Evolutionary conservation across 2,113 vertebrate species (phyloP).

Genomic region (Gavialis gangeticus): DNA sequence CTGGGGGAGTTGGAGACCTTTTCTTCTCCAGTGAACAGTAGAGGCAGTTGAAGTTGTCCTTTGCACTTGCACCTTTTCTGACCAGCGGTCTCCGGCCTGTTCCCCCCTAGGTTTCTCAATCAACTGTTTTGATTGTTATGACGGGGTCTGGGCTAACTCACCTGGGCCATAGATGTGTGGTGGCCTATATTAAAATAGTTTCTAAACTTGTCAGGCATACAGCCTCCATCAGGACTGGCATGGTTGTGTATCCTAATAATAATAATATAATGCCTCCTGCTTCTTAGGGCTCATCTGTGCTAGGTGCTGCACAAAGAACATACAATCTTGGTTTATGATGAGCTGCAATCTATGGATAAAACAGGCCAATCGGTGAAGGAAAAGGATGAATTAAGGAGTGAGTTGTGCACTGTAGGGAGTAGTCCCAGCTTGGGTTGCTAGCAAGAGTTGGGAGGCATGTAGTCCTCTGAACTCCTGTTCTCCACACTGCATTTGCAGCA

Average conservation of each 20-base stretch:
- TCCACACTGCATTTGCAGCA: not conserved
- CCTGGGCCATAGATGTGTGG: no score
- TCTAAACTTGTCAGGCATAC: no score
- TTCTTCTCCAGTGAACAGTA: not conserved
- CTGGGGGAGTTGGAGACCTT: not conserved
- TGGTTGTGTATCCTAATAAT: not conserved
- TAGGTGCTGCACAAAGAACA: not conserved
- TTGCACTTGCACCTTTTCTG: not conserved
- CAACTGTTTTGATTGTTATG: no score
- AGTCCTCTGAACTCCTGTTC: not conserved
- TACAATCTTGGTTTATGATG: not conserved
- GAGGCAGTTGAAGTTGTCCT: not conserved
- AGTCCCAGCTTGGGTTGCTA: not conserved
- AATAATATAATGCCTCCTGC: not conserved
- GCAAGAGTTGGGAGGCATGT: not conserved
- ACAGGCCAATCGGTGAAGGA: not conserved
- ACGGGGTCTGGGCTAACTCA: no score
- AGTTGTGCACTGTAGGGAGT: not conserved
- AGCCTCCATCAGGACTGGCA: no score
- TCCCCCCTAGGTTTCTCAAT: not conserved
- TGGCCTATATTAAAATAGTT: no score
- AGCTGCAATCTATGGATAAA: not conserved
- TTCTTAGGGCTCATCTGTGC: not conserved
- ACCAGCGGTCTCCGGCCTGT: not conserved
- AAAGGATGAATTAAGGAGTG: not conserved